Evolutionary conservation across 2,113 vertebrate genomes (phyloP).

Genomic region (Hypocryptadius cinnamomeus): DNA sequence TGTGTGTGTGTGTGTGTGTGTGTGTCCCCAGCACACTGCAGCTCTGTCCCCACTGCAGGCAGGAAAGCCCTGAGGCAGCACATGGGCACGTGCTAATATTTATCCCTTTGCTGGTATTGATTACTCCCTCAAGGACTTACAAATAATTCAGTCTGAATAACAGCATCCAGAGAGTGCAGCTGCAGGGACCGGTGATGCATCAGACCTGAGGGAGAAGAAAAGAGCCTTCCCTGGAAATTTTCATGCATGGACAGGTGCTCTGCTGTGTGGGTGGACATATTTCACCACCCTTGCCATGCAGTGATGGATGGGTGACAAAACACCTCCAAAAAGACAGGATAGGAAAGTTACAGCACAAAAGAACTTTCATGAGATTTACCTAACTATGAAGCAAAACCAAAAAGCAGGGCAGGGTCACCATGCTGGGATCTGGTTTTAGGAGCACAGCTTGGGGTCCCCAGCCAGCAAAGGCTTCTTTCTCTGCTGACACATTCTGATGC

Average conservation of each 20-base stretch:
- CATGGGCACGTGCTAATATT: background rate
- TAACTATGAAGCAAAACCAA: background rate
- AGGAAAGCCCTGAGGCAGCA: background rate
- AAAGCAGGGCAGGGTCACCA: background rate
- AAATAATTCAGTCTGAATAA: background rate
- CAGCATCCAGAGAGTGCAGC: background rate
- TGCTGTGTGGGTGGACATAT: background rate
- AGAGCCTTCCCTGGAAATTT: background rate
- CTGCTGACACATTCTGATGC: background rate
- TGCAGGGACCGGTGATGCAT: background rate
- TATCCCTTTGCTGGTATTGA: background rate
- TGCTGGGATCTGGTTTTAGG: background rate
- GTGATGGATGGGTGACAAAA: background rate
- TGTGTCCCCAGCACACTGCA: background rate
- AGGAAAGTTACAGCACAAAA: background rate
- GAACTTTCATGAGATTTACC: background rate
- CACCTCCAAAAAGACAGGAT: background rate
- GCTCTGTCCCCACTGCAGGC: background rate
- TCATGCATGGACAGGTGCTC: background rate
- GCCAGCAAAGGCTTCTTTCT: background rate
- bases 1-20: background rate
- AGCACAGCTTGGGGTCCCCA: background rate
- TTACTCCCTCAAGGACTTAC: background rate
- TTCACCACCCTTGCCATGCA: background rate
- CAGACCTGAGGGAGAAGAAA: background rate